Base-by-base conservation (phyloP, 2,797 vertebrate genomes). In the Pipistrellus pipistrellus region DNA sequence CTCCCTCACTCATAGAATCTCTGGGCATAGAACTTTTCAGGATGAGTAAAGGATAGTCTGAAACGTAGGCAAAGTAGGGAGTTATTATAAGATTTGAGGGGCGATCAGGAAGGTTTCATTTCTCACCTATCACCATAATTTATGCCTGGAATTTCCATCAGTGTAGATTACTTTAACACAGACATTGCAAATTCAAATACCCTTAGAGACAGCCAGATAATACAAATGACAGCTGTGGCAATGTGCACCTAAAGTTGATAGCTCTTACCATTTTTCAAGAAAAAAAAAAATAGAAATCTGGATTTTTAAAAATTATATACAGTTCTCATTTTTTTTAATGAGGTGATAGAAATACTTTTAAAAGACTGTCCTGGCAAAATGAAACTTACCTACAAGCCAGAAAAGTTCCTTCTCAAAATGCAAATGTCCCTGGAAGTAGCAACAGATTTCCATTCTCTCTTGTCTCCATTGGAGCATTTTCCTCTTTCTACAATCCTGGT, bases 251-350 rank as follows among this genome's bases (percentile, higher is more conserved):
- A n/a, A 20, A 7, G 6, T 59, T 80, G 48, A 73, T 73, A 59
- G 35, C 27, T 73, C 32, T 69, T 14, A 53, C 12, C 32, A 20
- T 68, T 87, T 90, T 55, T 59, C 30, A 46, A 81, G 44, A 73
- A 17, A 84, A 84, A n/a, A 78, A 44, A 44, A 80, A 71, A 51
- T 41, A 85, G 59, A 93, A 90, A 85, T 73, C 35, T 77, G 13
- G 10, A 59, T 75, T 11, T 14, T 11, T 14, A 32, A 88, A 81
- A 71, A 84, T 6, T 44, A 78, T 80, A 71, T 53, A 78, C 68
- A 91, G 77, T 64, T 85, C 44, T 32, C 27, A 14, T 32, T 90
- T 75, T 75, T 73, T 9, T n/a, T 72, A 57, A 76, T 72, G 15
- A 82, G 7, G 8, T 8, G 78, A 35, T 62, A 92, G 30, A 95